Conservation (phyloP, 2,113 vertebrate species). For the Lamprotornis superbus region DNA sequence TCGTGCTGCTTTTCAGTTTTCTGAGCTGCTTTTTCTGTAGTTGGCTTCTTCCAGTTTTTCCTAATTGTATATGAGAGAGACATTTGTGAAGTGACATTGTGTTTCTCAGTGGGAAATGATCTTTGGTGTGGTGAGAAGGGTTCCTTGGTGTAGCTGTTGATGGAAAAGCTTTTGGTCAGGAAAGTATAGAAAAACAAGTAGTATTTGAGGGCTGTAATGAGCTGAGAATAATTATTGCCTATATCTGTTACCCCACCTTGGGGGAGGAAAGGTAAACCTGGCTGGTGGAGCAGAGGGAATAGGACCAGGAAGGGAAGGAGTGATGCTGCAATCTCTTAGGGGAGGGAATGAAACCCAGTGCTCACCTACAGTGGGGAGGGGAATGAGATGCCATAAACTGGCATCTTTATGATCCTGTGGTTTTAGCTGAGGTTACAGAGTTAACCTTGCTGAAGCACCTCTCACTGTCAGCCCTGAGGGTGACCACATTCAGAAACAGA, state of each 20-base stretch:
- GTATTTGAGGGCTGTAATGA: background rate
- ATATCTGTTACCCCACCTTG: background rate
- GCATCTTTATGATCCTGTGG: background rate
- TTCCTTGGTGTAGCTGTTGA: fast-evolving
- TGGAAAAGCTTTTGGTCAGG: background rate
- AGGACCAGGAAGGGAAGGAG: background rate
- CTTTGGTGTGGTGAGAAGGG: background rate
- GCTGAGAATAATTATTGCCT: background rate
- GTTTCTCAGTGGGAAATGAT: background rate
- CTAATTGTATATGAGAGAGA: fast-evolving
- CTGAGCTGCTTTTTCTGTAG: background rate
- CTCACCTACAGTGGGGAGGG: background rate
- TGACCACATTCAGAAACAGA: background rate
- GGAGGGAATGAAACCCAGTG: background rate
- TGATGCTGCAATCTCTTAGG: background rate
- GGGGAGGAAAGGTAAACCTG: background rate
- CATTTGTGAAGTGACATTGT: background rate
- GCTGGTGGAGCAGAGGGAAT: background rate
- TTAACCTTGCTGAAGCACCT: background rate
- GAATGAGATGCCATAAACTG: fast-evolving
- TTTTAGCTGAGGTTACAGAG: background rate
- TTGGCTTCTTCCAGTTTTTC: background rate
- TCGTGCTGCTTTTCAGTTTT: fast-evolving
- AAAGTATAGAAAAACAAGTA: background rate
- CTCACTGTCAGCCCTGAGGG: background rate